Evolutionary conservation across 2,888 invertebrate genomes (phyloP).

Genomic region (Papilio demoleus): DNA sequence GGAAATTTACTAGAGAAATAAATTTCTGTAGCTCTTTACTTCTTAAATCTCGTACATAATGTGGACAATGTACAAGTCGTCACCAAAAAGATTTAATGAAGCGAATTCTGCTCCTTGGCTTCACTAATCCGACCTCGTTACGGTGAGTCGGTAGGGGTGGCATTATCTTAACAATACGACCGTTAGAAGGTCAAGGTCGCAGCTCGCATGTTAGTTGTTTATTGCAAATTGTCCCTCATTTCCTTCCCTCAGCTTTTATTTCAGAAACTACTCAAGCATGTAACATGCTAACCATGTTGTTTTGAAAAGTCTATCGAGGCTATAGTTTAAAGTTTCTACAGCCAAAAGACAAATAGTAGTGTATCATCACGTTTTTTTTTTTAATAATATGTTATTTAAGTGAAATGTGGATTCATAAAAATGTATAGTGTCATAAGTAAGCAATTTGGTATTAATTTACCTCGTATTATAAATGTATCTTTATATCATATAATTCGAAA

Average conservation of each 20-base stretch:
- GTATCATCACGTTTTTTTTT: neutral
- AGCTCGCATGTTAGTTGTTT: conserved; percentile 66
- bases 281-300: neutral
- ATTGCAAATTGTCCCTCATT: conserved; percentile 62
- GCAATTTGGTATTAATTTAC: neutral
- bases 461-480: neutral
- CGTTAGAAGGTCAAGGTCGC: conserved; percentile 67
- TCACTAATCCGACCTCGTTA: conserved; percentile 41
- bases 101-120: conserved; percentile 3
- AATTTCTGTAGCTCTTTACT: too few relatives aligned
- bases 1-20: too few relatives aligned
- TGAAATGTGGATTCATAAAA: too few relatives aligned
- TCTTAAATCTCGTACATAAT: too few relatives aligned
- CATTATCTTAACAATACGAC: conserved; percentile 59
- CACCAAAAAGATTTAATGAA: neutral
- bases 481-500: neutral
- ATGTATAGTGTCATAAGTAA: too few relatives aligned
- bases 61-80: neutral
- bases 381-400: too few relatives aligned
- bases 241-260: conserved; percentile 39
- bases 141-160: conserved; percentile 46
- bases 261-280: conserved; percentile 19
- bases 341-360: neutral
- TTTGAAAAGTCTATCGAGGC: neutral
- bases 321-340: neutral